Evolutionary conservation across 2,888 invertebrate genomes (phyloP).

Genomic region (Polymixis lichenea): DNA sequence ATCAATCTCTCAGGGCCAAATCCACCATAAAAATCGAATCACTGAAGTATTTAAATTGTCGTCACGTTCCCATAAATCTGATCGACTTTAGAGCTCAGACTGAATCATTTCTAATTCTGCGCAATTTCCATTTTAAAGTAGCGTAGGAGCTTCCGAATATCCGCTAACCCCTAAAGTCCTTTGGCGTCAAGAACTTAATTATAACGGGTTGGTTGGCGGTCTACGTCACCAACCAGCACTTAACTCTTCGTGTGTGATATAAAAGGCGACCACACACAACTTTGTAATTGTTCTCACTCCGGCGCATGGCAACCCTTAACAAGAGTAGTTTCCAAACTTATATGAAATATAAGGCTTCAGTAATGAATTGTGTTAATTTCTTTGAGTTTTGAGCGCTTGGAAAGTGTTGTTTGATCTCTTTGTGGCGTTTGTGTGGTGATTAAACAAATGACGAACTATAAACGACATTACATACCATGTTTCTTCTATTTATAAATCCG

Average conservation of each 20-base stretch:
- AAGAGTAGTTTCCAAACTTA: constrained; percentile 59
- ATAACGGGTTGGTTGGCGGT: constrained; percentile 45
- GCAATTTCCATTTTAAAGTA: constrained; percentile 58
- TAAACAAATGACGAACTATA: constrained; percentile 12
- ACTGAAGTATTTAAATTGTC: constrained; percentile 44
- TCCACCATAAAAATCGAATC: constrained; percentile 23
- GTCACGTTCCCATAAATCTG: constrained; percentile 44
- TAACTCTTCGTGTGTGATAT: constrained; percentile 54
- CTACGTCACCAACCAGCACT: constrained; percentile 32
- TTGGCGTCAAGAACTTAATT: constrained; percentile 56
- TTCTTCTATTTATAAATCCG: neutral
- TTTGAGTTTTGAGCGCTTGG: constrained; percentile 47
- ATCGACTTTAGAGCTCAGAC: constrained; percentile 45
- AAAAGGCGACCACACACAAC: constrained; percentile 54
- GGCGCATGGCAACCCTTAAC: constrained; percentile 43
- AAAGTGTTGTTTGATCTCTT: constrained; percentile 40
- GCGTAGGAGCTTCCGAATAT: constrained; percentile 40
- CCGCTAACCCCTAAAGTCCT: constrained; percentile 41
- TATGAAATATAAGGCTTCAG: constrained; percentile 56
- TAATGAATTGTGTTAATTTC: constrained; percentile 66
- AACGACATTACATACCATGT: neutral
- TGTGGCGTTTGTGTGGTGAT: constrained; percentile 12
- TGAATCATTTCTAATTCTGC: constrained; percentile 53
- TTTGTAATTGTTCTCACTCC: constrained; percentile 56
- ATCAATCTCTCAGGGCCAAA: neutral